These are phyloP conservation scores for Chrysaora quinquecirrha DNA, from an alignment of 30 jellyfish, hydroid and myxozoan species.

Conservation along the genomic window DNA sequence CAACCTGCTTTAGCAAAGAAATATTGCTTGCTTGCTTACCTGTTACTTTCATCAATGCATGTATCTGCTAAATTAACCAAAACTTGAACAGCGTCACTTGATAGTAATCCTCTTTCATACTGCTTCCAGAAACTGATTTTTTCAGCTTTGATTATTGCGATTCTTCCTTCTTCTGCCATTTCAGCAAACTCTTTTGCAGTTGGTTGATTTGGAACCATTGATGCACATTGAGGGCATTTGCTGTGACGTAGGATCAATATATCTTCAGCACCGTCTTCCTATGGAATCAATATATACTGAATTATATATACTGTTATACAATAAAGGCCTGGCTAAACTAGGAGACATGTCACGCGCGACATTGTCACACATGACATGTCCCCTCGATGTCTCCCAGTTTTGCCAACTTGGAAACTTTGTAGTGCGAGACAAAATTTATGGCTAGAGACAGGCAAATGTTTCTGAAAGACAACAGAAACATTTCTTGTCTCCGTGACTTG, in stretches of 20 bases:
- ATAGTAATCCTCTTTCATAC: constrained; percentile 85
- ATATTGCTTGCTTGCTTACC: no score
- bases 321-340: no score
- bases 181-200: constrained; percentile 92
- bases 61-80: constrained; percentile 87
- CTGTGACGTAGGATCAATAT: constrained; percentile 73
- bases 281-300: not conserved
- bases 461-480: no score
- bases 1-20: no score
- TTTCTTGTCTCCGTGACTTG: no score
- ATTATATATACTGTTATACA: no score
- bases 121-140: constrained; percentile 95
- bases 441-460: no score
- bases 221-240: constrained; percentile 86
- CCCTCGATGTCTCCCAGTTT: no score
- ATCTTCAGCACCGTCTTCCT: constrained; percentile 70
- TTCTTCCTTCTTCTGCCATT: constrained; percentile 94
- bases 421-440: no score
- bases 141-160: constrained; percentile 84
- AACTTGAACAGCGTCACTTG: constrained; percentile 96
- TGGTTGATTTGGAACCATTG: constrained; percentile 87
- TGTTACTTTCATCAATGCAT: constrained; percentile 78
- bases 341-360: no score
- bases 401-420: no score
- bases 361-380: no score